phyloP scores from a whole-genome alignment of 2,113 vertebrate species.

The Platycercus adscitus region DNA sequence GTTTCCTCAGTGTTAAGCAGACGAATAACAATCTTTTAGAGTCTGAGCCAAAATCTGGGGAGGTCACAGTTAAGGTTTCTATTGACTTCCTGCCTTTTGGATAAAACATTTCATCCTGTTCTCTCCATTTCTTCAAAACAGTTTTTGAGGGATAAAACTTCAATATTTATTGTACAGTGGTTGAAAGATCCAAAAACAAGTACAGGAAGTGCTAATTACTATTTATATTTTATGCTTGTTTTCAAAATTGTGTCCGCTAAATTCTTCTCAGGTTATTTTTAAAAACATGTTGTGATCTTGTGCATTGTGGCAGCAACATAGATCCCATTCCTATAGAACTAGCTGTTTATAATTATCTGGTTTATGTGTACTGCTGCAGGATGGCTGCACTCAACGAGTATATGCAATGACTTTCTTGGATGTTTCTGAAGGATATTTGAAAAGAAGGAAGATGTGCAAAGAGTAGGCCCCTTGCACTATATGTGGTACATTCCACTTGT shows the following conservation, averaged over 20 bases:
- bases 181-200: background rate
- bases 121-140: background rate
- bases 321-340: slow-evolving; percentile 67
- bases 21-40: background rate
- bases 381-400: slow-evolving; percentile 84
- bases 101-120: background rate
- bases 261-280: slow-evolving; percentile 42
- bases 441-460: slow-evolving; percentile 84
- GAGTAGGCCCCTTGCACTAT: slow-evolving; percentile 81
- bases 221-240: slow-evolving; percentile 18
- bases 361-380: slow-evolving; percentile 87
- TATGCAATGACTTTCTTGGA: slow-evolving; percentile 85
- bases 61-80: background rate
- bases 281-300: slow-evolving; percentile 67
- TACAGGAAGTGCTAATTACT: background rate
- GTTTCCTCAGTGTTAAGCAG: background rate
- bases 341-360: slow-evolving; percentile 84
- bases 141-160: background rate
- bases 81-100: background rate
- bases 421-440: slow-evolving; percentile 85
- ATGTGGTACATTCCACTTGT: slow-evolving; percentile 82
- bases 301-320: slow-evolving; percentile 80
- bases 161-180: background rate
- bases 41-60: background rate
- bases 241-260: slow-evolving; percentile 37